A percentile compares a stretch with the other conserved stretches of the same genome.
Evolutionary conservation across 2,113 vertebrate species (phyloP).

Genomic region (Tetraodon nigroviridis): DNA sequence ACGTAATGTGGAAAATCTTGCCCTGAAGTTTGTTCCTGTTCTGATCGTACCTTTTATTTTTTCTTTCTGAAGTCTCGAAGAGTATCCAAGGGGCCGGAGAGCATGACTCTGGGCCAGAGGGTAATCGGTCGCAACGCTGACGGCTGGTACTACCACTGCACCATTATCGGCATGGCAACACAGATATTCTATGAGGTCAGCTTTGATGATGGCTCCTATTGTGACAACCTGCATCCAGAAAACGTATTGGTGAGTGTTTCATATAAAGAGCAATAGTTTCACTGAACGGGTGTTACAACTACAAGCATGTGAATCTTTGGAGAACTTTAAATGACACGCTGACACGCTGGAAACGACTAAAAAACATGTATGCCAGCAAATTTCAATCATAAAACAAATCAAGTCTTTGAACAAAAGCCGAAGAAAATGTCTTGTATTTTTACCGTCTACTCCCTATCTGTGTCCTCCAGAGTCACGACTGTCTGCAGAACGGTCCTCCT

Average conservation of each 20-base stretch:
- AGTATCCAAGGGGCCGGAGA: slow-evolving; percentile 54
- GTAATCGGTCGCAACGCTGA: slow-evolving; percentile 89
- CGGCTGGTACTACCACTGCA: slow-evolving; percentile 87
- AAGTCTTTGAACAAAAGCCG: neutral
- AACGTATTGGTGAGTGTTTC: slow-evolving; percentile 82
- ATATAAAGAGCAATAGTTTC: neutral
- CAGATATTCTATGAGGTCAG: slow-evolving; percentile 95
- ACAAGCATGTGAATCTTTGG: no score
- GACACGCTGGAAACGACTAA: no score
- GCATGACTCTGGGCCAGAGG: slow-evolving; percentile 80
- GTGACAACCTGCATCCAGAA: slow-evolving; percentile 92
- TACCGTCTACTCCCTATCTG: neutral
- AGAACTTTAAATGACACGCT: no score
- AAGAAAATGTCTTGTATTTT: neutral
- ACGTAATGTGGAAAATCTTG: neutral
- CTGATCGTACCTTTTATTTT: neutral
- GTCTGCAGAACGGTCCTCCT: slow-evolving; percentile 80
- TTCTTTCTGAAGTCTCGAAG: slow-evolving; percentile 26
- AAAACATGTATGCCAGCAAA: no score
- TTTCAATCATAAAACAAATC: no score
- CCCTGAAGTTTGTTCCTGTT: neutral
- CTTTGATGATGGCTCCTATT: slow-evolving; percentile 95
- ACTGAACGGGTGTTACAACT: neutral
- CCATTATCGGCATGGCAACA: slow-evolving; percentile 82
- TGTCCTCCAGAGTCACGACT: slow-evolving; percentile 85